A percentile compares a stretch with the other conserved stretches of the same genome.
Evolutionary conservation across 2,797 vertebrate species (phyloP).

Genomic region (Ispidina picta): DNA sequence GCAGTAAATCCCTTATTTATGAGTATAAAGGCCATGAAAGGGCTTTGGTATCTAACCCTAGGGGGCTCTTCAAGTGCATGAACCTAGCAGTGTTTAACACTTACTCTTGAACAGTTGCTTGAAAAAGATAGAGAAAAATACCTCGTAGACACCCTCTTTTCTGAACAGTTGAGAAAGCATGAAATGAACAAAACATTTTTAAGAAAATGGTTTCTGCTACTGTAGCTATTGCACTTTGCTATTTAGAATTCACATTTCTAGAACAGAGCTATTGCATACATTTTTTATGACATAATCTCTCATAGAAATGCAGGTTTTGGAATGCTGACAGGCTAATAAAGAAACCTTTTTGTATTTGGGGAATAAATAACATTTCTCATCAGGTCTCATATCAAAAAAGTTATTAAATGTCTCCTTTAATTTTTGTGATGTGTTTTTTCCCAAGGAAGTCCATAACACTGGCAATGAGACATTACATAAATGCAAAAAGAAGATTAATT

Average conservation of each 20-base stretch:
- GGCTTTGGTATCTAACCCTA: slow-evolving; percentile 59
- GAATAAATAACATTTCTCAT: slow-evolving; percentile 66
- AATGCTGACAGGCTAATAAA: slow-evolving; percentile 68
- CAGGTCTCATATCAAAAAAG: background rate
- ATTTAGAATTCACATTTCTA: slow-evolving; percentile 57
- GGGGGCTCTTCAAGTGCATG: slow-evolving; percentile 50
- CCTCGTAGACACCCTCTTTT: slow-evolving; percentile 34
- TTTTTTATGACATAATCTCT: slow-evolving; percentile 76
- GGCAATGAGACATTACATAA: background rate
- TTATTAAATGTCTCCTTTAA: slow-evolving; percentile 62
- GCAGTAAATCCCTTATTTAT: slow-evolving; percentile 67
- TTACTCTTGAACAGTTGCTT: slow-evolving; percentile 41
- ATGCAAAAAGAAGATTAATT: background rate
- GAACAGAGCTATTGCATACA: slow-evolving; percentile 58
- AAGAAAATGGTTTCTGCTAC: slow-evolving; percentile 35
- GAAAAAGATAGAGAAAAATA: slow-evolving; percentile 43
- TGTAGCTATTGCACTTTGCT: slow-evolving; percentile 5
- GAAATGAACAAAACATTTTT: slow-evolving; percentile 45
- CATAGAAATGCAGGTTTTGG: slow-evolving; percentile 69
- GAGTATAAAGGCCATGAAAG: slow-evolving; percentile 59
- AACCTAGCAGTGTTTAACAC: slow-evolving; percentile 51
- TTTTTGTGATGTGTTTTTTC: slow-evolving; percentile 29
- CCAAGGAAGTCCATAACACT: background rate
- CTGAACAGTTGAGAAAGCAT: background rate
- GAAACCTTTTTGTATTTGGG: slow-evolving; percentile 53